Percentiles rank a stretch among this genome's conserved stretches.
Evolutionary conservation across 2,797 vertebrate species (phyloP).

Genomic region (Psittacula echo): DNA sequence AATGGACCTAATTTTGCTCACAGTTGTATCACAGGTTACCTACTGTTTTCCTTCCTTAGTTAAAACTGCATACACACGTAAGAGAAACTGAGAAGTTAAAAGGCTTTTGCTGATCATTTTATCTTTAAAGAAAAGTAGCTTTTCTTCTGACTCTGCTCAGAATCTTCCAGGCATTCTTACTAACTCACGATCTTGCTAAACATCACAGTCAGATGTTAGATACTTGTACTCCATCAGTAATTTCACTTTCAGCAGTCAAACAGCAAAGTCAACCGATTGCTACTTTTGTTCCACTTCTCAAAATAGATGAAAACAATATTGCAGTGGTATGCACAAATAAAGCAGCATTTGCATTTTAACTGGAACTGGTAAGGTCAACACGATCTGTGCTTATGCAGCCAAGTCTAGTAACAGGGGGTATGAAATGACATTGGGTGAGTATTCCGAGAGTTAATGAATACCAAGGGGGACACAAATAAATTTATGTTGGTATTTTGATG

Average conservation of each 20-base stretch:
- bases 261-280: conserved; percentile 49
- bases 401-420: background rate
- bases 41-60: background rate
- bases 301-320: background rate
- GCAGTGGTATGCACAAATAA: conserved; percentile 27
- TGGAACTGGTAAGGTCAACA: conserved; percentile 39
- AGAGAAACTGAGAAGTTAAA: background rate
- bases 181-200: background rate
- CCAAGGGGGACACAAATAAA: conserved; percentile 40
- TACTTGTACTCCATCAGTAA: background rate
- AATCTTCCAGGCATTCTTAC: background rate
- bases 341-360: conserved; percentile 25
- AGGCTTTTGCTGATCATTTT: background rate
- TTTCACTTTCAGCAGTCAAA: background rate
- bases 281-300: conserved; percentile 26
- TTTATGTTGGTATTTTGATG: conserved; percentile 44
- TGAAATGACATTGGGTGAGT: conserved; percentile 9
- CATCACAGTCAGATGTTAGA: background rate
- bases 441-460: conserved; percentile 53
- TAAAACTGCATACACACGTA: background rate
- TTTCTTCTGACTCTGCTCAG: background rate
- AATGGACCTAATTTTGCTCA: background rate
- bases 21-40: background rate
- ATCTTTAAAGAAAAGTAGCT: background rate
- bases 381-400: background rate